phyloP scores from a whole-genome alignment of 1,140 invertebrate genomes.

The Triops longicaudatus region DNA sequence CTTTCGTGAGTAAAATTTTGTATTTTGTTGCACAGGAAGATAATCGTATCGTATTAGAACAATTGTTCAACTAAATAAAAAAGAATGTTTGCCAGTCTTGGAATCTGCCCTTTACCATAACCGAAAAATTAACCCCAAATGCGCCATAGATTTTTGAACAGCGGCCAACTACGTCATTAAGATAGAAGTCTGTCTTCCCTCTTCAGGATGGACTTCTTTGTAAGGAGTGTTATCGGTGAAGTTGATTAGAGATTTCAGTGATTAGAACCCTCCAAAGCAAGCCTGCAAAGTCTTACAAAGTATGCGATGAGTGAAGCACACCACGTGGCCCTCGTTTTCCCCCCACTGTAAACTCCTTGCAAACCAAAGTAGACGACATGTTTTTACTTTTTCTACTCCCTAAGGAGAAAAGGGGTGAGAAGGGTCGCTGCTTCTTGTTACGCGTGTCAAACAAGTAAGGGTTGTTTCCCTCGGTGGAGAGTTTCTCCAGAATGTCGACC shows the following conservation, averaged over 20 bases:
- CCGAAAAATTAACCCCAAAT: too few relatives aligned
- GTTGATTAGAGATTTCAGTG: neutral
- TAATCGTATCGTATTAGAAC: too few relatives aligned
- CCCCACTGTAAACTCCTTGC: neutral
- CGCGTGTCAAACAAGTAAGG: neutral
- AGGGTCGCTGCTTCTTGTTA: conserved; percentile 11
- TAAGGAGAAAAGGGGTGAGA: conserved; percentile 1
- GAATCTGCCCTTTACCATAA: too few relatives aligned
- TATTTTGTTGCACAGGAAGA: too few relatives aligned
- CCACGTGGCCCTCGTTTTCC: neutral
- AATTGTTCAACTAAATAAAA: too few relatives aligned
- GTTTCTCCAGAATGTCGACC: neutral
- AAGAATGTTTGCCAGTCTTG: too few relatives aligned
- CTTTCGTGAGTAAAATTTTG: too few relatives aligned
- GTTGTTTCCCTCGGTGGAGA: neutral
- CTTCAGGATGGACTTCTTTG: too few relatives aligned
- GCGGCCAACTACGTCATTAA: too few relatives aligned
- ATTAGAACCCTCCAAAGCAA: neutral
- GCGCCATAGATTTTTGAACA: too few relatives aligned
- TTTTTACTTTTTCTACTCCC: neutral
- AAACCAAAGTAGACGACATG: neutral
- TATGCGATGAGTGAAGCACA: neutral
- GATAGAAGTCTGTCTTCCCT: too few relatives aligned
- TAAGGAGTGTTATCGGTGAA: too few relatives aligned
- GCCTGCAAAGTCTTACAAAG: neutral